These are phyloP conservation scores for Drosophila melanosoma DNA, from an alignment of 2,888 invertebrate species.

Conservation along the genomic window DNA sequence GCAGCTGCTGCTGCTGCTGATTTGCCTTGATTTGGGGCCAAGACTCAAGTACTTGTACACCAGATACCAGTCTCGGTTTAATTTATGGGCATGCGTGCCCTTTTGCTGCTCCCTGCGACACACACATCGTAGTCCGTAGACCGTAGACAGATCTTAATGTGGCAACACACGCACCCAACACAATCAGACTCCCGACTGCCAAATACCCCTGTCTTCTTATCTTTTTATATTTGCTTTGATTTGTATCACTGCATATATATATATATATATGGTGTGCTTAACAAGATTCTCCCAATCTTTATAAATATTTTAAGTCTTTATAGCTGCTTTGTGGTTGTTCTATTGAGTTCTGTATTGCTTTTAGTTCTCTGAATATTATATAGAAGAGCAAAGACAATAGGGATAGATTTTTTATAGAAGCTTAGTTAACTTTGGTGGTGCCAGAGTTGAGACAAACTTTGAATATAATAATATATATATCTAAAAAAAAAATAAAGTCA, in stretches of 20 bases:
- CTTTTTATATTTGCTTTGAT: not conserved
- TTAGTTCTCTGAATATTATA: not conserved
- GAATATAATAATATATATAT: not conserved
- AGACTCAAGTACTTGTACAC: conserved; percentile 58
- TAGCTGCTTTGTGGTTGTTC: not conserved
- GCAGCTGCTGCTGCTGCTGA: conserved; percentile 44
- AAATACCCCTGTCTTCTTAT: conserved; percentile 1
- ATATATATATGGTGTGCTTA: not conserved
- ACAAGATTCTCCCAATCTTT: not conserved
- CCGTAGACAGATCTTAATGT: conserved; percentile 22
- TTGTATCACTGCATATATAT: not conserved
- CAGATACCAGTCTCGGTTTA: conserved; percentile 47
- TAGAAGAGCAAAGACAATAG: not conserved
- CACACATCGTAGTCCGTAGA: not conserved
- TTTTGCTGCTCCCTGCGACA: conserved; percentile 22
- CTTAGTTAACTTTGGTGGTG: not conserved
- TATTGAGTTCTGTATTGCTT: not conserved
- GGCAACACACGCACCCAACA: not conserved
- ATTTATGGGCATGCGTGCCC: conserved; percentile 73
- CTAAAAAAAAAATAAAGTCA: not conserved
- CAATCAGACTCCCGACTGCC: not conserved
- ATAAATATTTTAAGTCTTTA: not conserved
- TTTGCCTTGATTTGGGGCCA: conserved; percentile 66
- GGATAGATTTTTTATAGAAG: not conserved
- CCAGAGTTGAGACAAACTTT: not conserved